Conservation (phyloP, 2,888 invertebrate genomes). For the Apodemia mormo region DNA sequence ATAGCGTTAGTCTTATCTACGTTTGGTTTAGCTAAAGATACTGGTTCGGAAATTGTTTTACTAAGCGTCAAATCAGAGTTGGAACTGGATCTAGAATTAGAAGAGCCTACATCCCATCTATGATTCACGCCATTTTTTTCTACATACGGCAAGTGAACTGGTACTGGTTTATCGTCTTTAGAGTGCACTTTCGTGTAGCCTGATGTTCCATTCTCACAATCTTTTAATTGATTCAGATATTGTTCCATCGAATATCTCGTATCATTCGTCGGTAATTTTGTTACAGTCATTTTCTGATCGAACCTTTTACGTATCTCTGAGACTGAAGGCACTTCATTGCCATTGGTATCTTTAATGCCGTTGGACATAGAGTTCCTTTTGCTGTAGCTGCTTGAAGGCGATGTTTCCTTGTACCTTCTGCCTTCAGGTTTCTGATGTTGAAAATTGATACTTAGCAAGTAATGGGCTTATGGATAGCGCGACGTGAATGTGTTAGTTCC, state of each 20-base stretch:
- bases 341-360: constrained; percentile 81
- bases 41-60: constrained; percentile 72
- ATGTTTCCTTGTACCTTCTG: constrained; percentile 68
- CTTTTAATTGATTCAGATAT: constrained; percentile 67
- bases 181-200: constrained; percentile 62
- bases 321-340: constrained; percentile 81
- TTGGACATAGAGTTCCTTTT: constrained; percentile 66
- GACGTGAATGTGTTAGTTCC: constrained; percentile 76
- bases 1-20: constrained; percentile 57
- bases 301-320: constrained; percentile 82
- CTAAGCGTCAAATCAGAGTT: constrained; percentile 71
- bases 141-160: constrained; percentile 67
- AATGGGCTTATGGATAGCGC: constrained; percentile 45
- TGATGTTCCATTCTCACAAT: constrained; percentile 65
- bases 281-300: constrained; percentile 77
- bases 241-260: constrained; percentile 62
- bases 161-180: constrained; percentile 72
- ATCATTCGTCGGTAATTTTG: constrained; percentile 71
- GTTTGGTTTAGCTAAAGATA: constrained; percentile 59
- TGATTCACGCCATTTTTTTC: constrained; percentile 64
- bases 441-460: constrained; percentile 61
- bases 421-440: constrained; percentile 72
- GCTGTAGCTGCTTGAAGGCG: constrained; percentile 62
- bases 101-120: constrained; percentile 60
- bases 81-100: constrained; percentile 64